A percentile compares a stretch with the other conserved stretches of the same genome.
These are phyloP conservation scores for Coendou prehensilis DNA, from an alignment of 2,797 vertebrate species.

Conservation along the genomic window DNA sequence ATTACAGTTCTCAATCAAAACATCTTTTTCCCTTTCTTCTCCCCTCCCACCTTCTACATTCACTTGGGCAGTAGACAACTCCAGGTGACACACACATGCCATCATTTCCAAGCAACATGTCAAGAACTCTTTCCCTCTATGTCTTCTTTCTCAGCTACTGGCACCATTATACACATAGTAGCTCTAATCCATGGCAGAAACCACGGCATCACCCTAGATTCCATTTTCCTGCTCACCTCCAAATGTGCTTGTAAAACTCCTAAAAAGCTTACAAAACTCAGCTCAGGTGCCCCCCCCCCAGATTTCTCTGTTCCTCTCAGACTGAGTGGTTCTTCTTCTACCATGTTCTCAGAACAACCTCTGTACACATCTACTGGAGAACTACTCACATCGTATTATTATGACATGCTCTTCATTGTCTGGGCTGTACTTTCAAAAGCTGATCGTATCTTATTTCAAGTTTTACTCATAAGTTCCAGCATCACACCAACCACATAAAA, in stretches of 20 bases:
- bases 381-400: background rate
- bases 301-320: background rate
- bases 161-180: background rate
- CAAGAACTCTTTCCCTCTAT: background rate
- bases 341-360: background rate
- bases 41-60: background rate
- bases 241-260: background rate
- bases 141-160: background rate
- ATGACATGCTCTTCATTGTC: background rate
- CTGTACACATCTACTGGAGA: background rate
- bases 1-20: background rate
- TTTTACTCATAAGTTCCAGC: background rate
- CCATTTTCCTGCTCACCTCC: background rate
- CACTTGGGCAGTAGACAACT: background rate
- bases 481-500: background rate
- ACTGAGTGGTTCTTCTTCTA: slow-evolving; percentile 4
- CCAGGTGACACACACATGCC: background rate
- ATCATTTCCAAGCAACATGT: background rate
- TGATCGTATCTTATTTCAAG: background rate
- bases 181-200: background rate
- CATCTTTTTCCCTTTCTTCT: background rate
- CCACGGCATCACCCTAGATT: background rate
- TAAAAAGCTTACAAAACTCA: background rate
- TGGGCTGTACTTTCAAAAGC: background rate
- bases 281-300: background rate